Evolutionary conservation across 2,113 vertebrate species (phyloP), one percentile per base, ranked within the genome.

Genomic region (Merops nubicus): DNA sequence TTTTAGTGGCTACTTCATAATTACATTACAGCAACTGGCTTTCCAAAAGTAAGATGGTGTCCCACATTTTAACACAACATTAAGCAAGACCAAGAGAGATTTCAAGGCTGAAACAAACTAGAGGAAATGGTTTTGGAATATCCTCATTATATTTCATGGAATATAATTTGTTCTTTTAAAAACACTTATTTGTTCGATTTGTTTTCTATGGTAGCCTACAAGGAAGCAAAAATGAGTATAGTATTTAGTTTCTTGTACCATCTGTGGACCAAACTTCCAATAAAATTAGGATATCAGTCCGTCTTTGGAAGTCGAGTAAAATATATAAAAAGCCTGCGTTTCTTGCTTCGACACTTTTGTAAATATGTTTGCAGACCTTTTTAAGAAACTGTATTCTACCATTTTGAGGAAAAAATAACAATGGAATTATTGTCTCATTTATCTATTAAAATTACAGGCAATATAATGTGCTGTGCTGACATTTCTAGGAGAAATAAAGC

Each of bases 401-500:
- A 81, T 91, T 95, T 96, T 93, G 73, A 86, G 89, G 36, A 73
- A 83, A 76, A 80, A 74, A 38, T 2, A 89, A 88, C 91, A 93
- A 77, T 91, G 88, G 88, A 96, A 91, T 91, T 63, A 83, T 92
- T 91, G 93, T 94, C 90, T 95, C 74, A 7, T 95, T 95, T 96
- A 91, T 84, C 95, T 91, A 91, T 96, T 81, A 77, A 94, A 93
- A 92, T 86, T 88, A 72, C 88, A 97, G 95, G 88, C 88, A 81
- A 96, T 91, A 95, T 89, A 92, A 91, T 96, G 96, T 95, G 92
- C 96, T 96, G 96, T 94, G 88, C 90, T 96, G 92, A 92, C 88
- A 79, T 96, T 97, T 96, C 85, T 92, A 95, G 94, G 93, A 95
- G 91, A 97, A 97, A 96, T 94, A 97, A 96, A 96, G 80, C 93